phyloP scores from a whole-genome alignment of 1,140 invertebrate species.

The Camponotus pennsylvanicus region DNA sequence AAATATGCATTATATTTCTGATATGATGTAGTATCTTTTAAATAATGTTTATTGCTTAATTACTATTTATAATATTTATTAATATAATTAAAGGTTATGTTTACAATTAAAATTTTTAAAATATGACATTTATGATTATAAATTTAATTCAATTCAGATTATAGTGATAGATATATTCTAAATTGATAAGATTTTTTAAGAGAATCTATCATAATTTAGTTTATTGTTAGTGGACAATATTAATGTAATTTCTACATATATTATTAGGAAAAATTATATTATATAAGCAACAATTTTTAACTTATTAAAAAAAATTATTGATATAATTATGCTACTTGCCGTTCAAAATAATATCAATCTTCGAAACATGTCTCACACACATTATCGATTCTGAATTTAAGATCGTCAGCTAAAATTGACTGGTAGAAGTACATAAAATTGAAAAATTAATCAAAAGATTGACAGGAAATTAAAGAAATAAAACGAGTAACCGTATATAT shows the following conservation, averaged over 20 bases:
- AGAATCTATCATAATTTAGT: no score
- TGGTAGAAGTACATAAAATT: not conserved
- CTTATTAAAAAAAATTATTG: not conserved
- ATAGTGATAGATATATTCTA: not conserved
- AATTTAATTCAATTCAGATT: not conserved
- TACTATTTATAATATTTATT: not conserved
- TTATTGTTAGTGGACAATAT: no score
- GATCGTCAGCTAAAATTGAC: not conserved
- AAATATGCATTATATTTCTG: not conserved
- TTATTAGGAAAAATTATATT: not conserved
- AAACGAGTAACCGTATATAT: slow-evolving; percentile 10
- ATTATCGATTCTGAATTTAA: not conserved
- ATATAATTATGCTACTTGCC: not conserved
- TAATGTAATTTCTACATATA: no score
- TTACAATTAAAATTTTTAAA: not conserved
- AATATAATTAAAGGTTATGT: not conserved
- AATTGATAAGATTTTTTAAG: not conserved
- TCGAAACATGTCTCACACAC: not conserved
- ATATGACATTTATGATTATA: not conserved
- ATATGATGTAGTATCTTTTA: not conserved
- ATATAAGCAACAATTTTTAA: not conserved
- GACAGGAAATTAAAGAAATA: not conserved
- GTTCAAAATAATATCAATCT: no score
- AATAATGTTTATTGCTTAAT: slow-evolving; percentile 6
- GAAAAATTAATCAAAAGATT: slow-evolving; percentile 5